Evolutionary conservation across 2,888 invertebrate genomes (phyloP), one percentile per base, ranked within the genome.

Genomic region (Hyposoter didymator): DNA sequence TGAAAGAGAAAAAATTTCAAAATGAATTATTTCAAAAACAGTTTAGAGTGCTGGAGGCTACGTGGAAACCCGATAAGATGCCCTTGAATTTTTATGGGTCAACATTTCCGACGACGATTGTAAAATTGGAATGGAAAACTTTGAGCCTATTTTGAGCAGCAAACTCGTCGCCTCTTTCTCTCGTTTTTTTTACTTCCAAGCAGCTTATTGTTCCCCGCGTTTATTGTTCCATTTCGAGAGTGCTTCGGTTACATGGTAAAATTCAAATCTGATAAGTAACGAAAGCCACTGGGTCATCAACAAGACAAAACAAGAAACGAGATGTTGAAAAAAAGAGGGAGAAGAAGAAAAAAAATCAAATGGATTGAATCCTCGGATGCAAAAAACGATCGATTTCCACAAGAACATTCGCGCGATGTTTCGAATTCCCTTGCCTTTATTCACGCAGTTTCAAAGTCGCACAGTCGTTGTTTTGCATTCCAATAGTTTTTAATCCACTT

Each of bases 401-500:
- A 19, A 45, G 45, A n/a, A 66, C 32, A 22, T 32, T 62, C 47
- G 35, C 62, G 72, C 19, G 47, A 45, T 69, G 32, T 47, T 67
- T 22, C 1, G 12, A 14, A 67, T 19, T 39, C 35, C 32, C 7
- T 62, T 66, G 32, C 12, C 32, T 66, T 52, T 52, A n/a, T 14
- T 43, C 12, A 39, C 74, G 47, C 67, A 32, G 28, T 59, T 55
- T 67, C 14, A 32, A 35, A 66, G 39, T 59, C 32, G 74, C 81
- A 81, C 73, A 47, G 14, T 28, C 43, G 66, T 81, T 32, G n/a
- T n/a, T 39, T 47, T 8, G 47, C 64, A 47, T 49, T 39, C 19
- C 28, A 17, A 79, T 22, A 66, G 19, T 64, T 19, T 19, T 74
- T 59, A 35, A 69, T 76, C 39, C 76, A 84, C 84, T 84, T 67